Conservation (phyloP, 2,888 invertebrate genomes). For the Aporophyla lueneburgensis region DNA sequence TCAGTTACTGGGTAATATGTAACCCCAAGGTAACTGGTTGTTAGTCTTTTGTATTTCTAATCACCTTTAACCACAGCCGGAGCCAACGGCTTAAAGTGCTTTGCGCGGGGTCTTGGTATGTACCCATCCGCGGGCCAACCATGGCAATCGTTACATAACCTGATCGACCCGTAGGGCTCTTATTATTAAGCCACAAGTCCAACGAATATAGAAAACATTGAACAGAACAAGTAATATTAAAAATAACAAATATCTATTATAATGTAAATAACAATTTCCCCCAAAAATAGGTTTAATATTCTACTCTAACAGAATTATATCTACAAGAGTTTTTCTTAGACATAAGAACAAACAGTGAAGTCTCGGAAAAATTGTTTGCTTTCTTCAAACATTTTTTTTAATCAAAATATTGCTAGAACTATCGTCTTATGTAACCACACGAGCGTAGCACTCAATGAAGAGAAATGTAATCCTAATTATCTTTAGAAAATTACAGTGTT, state of each 20-base stretch:
- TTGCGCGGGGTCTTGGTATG: too few species aligned
- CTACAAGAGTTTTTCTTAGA: constrained; percentile 6
- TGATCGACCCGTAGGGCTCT: too few species aligned
- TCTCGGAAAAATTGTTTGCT: not conserved
- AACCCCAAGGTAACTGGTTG: too few species aligned
- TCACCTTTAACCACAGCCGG: too few species aligned
- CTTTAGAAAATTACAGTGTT: not conserved
- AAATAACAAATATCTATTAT: not conserved
- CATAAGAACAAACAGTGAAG: constrained; percentile 11
- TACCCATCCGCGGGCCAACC: too few species aligned
- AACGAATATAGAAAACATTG: not conserved
- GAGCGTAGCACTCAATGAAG: not conserved
- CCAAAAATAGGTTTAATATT: constrained; percentile 1
- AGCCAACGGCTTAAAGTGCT: too few species aligned
- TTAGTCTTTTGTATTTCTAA: too few species aligned
- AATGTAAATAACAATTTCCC: not conserved
- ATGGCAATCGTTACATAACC: too few species aligned
- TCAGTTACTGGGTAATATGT: too few species aligned
- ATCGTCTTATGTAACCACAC: not conserved
- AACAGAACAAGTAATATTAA: not conserved
- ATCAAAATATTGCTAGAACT: too few species aligned
- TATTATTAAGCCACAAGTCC: too few species aligned
- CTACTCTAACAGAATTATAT: constrained; percentile 14
- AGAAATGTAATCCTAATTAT: not conserved
- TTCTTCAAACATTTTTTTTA: constrained; percentile 8